A percentile compares a stretch with the other conserved stretches of the same genome.
These are phyloP conservation scores for Papilio protenor DNA, from an alignment of 2,888 invertebrate species.

Conservation along the genomic window DNA sequence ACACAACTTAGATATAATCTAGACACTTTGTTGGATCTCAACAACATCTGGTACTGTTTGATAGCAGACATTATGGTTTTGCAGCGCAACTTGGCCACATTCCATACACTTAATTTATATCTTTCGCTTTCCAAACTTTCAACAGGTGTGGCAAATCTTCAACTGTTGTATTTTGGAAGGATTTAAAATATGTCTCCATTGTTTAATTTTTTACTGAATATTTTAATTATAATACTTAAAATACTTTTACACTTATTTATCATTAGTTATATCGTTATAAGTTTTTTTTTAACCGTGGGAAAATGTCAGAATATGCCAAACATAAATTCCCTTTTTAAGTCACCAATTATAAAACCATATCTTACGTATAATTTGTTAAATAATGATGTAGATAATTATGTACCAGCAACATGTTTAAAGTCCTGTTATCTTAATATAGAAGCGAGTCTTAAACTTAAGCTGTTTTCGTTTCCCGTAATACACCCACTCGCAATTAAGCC, in stretches of 20 bases:
- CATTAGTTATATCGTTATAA: no score
- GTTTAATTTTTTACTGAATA: neutral
- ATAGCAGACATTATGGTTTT: constrained; percentile 37
- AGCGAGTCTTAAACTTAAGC: neutral
- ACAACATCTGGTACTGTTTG: constrained; percentile 39
- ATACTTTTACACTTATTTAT: no score
- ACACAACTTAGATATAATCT: neutral
- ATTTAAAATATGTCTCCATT: neutral
- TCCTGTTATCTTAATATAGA: neutral
- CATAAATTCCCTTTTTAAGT: neutral
- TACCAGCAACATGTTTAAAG: neutral
- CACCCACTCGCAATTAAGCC: constrained; percentile 2
- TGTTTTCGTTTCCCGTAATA: neutral
- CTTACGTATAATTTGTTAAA: neutral
- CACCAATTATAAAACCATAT: neutral
- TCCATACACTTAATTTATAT: constrained; percentile 43
- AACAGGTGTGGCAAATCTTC: constrained; percentile 38
- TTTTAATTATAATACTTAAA: no score
- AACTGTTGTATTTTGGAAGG: neutral
- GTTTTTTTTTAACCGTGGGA: neutral
- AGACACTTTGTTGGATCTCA: constrained; percentile 27
- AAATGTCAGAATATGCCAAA: neutral
- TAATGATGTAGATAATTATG: neutral
- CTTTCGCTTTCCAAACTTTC: constrained; percentile 33
- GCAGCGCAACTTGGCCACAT: constrained; percentile 39